Conservation (phyloP, 1,140 invertebrate species). For the Temnothorax curvispinosus region DNA sequence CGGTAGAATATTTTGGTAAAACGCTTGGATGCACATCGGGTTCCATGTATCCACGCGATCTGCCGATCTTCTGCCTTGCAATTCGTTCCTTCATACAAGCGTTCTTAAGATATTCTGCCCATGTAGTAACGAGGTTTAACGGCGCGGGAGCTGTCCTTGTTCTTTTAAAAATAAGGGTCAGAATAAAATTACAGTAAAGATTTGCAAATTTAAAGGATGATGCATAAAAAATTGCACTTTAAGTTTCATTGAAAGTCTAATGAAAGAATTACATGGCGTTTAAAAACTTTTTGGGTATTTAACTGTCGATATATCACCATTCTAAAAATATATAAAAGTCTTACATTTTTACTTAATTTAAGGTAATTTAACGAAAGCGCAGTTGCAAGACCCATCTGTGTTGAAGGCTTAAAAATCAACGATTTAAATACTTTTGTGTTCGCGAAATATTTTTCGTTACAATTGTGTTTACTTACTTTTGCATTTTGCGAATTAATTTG, state of each 20-base stretch:
- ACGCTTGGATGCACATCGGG: conserved; percentile 38
- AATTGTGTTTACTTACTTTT: conserved; percentile 84
- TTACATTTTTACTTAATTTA: not conserved
- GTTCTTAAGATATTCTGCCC: conserved; percentile 92
- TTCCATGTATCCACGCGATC: conserved; percentile 76
- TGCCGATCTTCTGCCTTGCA: conserved; percentile 70
- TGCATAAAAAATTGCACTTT: not conserved
- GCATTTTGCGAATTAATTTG: conserved; percentile 99
- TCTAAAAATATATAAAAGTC: not conserved
- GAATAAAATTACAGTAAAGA: not conserved
- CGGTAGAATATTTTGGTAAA: conserved; percentile 66
- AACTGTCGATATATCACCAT: not conserved
- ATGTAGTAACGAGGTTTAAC: conserved; percentile 97
- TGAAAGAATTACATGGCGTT: not conserved
- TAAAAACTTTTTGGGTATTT: not conserved
- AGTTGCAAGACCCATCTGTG: too few species aligned
- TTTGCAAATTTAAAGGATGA: not conserved
- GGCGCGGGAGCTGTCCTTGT: conserved; percentile 98
- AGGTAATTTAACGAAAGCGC: not conserved
- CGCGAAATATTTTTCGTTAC: not conserved
- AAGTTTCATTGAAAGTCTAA: not conserved
- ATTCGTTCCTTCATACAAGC: conserved; percentile 71
- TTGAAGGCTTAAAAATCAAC: not conserved
- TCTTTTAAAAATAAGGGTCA: conserved; percentile 80
- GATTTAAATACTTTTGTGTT: not conserved